Percentiles rank a stretch among this genome's conserved stretches.
Evolutionary conservation across 2,113 vertebrate genomes (phyloP).

Genomic region (Bagarius yarrelli): DNA sequence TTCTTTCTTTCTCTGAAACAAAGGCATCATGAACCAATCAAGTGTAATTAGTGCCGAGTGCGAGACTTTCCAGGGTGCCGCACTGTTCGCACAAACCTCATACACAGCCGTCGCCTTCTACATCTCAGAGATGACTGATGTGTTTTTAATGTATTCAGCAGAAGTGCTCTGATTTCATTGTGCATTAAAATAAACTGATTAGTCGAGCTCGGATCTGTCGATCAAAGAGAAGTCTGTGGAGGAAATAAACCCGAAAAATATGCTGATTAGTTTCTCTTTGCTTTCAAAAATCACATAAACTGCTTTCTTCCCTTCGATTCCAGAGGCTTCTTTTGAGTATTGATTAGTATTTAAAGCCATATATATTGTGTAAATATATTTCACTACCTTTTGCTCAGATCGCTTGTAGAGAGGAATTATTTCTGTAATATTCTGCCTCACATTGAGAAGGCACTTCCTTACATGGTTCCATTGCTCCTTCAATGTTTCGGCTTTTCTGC

Average conservation of each 20-base stretch:
- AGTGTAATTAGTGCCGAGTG: conserved; percentile 40
- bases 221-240: conserved; percentile 12
- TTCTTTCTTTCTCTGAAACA: conserved; percentile 19
- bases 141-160: conserved; percentile 48
- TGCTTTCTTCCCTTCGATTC: too few relatives aligned
- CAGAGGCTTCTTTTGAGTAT: too few relatives aligned
- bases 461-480: too few relatives aligned
- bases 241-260: conserved; percentile 30
- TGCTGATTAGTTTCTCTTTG: conserved; percentile 36
- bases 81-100: conserved; percentile 32
- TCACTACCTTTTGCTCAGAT: too few relatives aligned
- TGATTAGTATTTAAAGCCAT: too few relatives aligned
- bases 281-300: conserved; percentile 24
- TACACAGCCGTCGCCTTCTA: conserved; percentile 38
- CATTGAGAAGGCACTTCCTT: too few relatives aligned
- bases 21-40: conserved; percentile 48
- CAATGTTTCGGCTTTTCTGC: too few relatives aligned
- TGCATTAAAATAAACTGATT: conserved; percentile 36
- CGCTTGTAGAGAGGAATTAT: too few relatives aligned
- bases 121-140: conserved; percentile 49
- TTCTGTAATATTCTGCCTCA: too few relatives aligned
- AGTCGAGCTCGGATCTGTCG: conserved; percentile 34
- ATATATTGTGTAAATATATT: too few relatives aligned
- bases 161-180: conserved; percentile 38
- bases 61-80: conserved; percentile 17